A percentile compares a stretch with the other conserved stretches of the same genome.
Evolutionary conservation across 2,113 vertebrate species (phyloP).

Genomic region (Protobothrops mucrosquamatus): DNA sequence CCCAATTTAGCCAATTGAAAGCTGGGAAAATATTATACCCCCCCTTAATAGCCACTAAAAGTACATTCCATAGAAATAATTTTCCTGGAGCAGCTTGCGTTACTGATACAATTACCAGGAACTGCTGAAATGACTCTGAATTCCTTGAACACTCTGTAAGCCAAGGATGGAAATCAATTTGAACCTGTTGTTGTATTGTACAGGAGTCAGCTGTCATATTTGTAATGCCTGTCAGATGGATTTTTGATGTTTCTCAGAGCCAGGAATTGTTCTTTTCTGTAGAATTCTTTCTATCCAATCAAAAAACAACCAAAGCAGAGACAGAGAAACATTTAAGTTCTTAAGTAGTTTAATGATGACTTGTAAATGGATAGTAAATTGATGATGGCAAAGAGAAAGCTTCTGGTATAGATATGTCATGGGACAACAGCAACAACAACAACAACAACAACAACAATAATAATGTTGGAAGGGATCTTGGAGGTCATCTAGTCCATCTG

Average conservation of each 20-base stretch:
- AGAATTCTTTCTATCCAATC: not conserved
- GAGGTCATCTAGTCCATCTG: too few species aligned
- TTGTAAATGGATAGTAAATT: not conserved
- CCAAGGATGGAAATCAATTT: not conserved
- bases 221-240: not conserved
- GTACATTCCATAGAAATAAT: not conserved
- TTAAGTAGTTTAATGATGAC: not conserved
- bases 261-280: not conserved
- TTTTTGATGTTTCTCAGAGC: not conserved
- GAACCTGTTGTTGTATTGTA: not conserved
- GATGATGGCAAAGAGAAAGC: not conserved
- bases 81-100: not conserved
- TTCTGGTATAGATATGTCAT: not conserved
- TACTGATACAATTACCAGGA: not conserved
- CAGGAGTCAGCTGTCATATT: not conserved
- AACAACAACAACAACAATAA: too few species aligned
- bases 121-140: not conserved
- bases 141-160: not conserved
- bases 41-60: not conserved
- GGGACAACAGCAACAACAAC: too few species aligned
- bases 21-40: not conserved
- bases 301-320: too few species aligned
- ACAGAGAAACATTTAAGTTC: not conserved
- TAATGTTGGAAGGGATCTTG: too few species aligned
- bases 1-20: not conserved